Evolutionary conservation across 2,888 invertebrate species (phyloP), one percentile per base, ranked within the genome.

Genomic region (Hylaea fasciaria): DNA sequence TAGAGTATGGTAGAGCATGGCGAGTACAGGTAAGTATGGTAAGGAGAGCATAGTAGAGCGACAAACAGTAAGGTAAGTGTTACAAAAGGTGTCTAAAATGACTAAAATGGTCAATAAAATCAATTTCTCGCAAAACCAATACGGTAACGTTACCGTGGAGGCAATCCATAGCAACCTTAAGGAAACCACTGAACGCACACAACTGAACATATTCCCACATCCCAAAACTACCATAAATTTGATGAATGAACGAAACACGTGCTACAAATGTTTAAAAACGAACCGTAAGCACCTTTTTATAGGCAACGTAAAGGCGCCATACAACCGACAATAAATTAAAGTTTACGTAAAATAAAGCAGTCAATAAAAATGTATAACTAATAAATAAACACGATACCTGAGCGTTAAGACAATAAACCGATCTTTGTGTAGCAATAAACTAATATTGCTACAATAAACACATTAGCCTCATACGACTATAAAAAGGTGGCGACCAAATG

Each of bases 361-460:
- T 83, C 84, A 90, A 91, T 92, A 92, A 92, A 92, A 92, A 90
- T 91, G 91, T 92, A 91, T 91, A 91, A 91, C 89, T 91, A 92
- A 91, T 91, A 92, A 92, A 91, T 91, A 90, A 91, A 91, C 90
- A 91, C 87, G 88, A 89, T 91, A 92, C 91, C 92, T 91, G 91
- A 83, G 85, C 85, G 85, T 85, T 86, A 83, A 91, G 86, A 91
- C 91, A 91, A 89, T 91, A 91, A 92, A 92, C 88, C 72, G 82
- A 87, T 87, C 86, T 86, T 82, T 85, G 87, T 90, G 88, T 87
- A 88, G 91, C 83, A 87, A 88, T 91, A 91, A 92, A 91, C 90
- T 82, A 91, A 91, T 91, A 91, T 91, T 90, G 90, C 89, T 81
- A 83, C 87, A 91, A 91, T 91, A 91, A 92, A 92, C 90, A 89